Base-by-base conservation (phyloP, 2,797 vertebrate genomes). In the Anolis apletophallus region DNA sequence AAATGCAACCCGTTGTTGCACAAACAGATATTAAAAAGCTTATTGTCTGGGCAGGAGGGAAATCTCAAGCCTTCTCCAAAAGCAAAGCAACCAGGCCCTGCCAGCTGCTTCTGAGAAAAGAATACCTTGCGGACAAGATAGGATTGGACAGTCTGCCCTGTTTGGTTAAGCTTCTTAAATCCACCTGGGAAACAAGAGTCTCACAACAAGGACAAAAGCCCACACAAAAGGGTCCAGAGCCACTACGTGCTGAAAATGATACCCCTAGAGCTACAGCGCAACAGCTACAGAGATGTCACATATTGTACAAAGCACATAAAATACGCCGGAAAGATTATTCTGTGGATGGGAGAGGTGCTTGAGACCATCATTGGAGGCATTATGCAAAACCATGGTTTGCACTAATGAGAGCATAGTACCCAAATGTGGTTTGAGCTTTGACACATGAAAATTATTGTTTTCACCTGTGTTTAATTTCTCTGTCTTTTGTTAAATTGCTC, bases 1-100 rank as follows among this genome's bases (percentile, higher is more conserved):
- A 96, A 95, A 95, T 94, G 92, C 93, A 87, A 88, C 86, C 93
- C 91, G 87, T 91, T 91, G 84, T 94, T 88, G 91, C 83, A 93
- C 85, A 91, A 88, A 93, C 86, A 90, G 91, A 93, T 87, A 88
- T 86, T 46, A 6, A 46, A 89, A 86, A 90, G 91, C 92, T 91
- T 54, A 72, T 89, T 91, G 74, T 90, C 81, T n/a, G 67, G 85
- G 52, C 77, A 85, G 81, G 87, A 90, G 73, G 76, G 87, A 90
- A 54, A 85, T 0, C 83, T 78, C 23, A 67, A 88, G 74, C 90
- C 76, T 80, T 88, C 72, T 88, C 71, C 67, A 82, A 57, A 40
- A 71, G 86, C 64, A 76, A 71, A 76, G 85, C 85, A 84, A 85
- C 83, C 85, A 29, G 71, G 81, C 54, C 71, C 83, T 89, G 85